These are phyloP conservation scores for Aspiorhynchus laticeps DNA, from an alignment of 2,113 vertebrate genomes.

Conservation along the genomic window DNA sequence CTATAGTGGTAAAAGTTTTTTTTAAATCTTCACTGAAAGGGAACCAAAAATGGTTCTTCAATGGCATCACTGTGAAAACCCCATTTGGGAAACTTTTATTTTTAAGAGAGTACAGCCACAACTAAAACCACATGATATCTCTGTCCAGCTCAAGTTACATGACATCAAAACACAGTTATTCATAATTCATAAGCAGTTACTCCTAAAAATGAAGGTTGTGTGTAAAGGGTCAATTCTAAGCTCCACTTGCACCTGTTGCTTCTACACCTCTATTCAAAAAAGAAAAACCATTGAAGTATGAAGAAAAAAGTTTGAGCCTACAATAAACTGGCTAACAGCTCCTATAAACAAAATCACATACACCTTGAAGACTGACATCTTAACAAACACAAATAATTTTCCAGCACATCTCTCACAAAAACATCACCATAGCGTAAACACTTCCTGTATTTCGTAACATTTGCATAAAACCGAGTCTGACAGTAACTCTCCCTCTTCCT, in stretches of 20 bases:
- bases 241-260: slow-evolving; percentile 15
- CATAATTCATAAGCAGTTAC: background rate
- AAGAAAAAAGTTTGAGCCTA: background rate
- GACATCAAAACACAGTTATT: background rate
- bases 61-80: too few species aligned
- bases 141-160: background rate
- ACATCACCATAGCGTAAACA: background rate
- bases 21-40: too few species aligned
- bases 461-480: slow-evolving; percentile 10
- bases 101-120: background rate
- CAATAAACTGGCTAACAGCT: background rate
- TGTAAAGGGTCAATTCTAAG: background rate
- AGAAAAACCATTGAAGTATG: background rate
- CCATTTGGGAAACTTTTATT: too few species aligned
- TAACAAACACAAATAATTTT: background rate
- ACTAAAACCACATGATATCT: background rate
- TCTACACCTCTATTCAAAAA: background rate
- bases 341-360: background rate
- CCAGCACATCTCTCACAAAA: background rate
- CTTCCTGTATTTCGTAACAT: background rate
- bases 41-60: too few species aligned
- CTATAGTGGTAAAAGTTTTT: too few species aligned
- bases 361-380: background rate
- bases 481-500: slow-evolving; percentile 14
- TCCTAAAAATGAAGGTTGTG: background rate